Conservation (phyloP, 2,797 vertebrate species). For the Balearica regulorum region DNA sequence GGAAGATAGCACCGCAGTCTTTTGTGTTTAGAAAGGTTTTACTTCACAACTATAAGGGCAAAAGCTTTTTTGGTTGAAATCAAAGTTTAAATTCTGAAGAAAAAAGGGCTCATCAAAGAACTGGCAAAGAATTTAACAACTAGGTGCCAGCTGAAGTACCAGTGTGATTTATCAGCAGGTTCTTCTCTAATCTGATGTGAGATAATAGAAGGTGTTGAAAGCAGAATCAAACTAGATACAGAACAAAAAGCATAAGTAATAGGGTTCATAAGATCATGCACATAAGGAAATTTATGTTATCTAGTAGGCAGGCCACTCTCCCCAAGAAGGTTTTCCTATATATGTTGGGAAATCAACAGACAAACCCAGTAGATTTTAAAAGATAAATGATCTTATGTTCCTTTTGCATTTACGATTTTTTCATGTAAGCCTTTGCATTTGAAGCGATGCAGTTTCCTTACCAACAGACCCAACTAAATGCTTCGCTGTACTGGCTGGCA, state of each 20-base stretch:
- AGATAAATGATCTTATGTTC: background rate
- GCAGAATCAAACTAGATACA: conserved; percentile 33
- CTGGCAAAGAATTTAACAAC: conserved; percentile 41
- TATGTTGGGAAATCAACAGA: conserved; percentile 37
- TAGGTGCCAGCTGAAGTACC: conserved; percentile 35
- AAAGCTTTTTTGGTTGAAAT: conserved; percentile 29
- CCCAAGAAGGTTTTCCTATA: background rate
- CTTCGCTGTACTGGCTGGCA: background rate
- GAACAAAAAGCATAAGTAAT: conserved; percentile 41
- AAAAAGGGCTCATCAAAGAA: conserved; percentile 35
- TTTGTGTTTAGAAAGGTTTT: conserved; percentile 19
- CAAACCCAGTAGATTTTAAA: conserved; percentile 46
- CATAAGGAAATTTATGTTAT: background rate
- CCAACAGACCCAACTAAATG: background rate
- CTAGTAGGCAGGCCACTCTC: background rate
- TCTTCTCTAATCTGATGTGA: conserved; percentile 52
- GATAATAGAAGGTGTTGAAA: conserved; percentile 53
- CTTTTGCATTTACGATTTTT: background rate
- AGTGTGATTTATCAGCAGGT: conserved; percentile 44
- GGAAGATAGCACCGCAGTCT: background rate
- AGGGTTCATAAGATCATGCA: background rate
- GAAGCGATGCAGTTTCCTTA: background rate
- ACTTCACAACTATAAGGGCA: background rate
- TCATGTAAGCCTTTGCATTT: background rate
- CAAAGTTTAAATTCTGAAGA: conserved; percentile 38